Evolutionary conservation across 1,140 invertebrate genomes (phyloP), one percentile per base, ranked within the genome.

Genomic region (Caenorhabditis elegans): DNA sequence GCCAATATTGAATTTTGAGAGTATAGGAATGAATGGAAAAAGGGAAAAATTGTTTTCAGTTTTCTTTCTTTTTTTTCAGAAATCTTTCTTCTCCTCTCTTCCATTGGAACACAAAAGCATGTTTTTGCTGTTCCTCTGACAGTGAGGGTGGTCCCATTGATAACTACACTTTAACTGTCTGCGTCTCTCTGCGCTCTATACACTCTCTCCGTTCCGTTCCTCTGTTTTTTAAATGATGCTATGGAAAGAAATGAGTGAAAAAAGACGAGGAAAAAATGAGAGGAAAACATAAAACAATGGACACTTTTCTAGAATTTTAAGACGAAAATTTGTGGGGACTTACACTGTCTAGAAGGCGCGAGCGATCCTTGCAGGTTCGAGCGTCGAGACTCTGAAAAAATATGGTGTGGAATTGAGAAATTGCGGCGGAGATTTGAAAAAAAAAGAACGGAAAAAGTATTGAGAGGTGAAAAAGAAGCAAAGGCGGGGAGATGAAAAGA

Each of bases 351-450:
- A 70, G 60, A 43, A 39, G 60, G 60, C 60, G 60, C 60, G 60
- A 39, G 60, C 60, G 60, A 70, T 70, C 60, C 60, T 15, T 77
- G 76, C 43, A 77, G 43, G 76, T 49, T 49, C 19, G 48, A 51
- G 76, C 76, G 76, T 49, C 48, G 48, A 77, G 76, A 48, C 48
- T 49, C 48, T 51, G 76, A 77, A 77, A 47, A 76, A 48, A 77
- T 8, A 65, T 17, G 19, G 19, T 2, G 55, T 34, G 13, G 31
- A 24, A 49, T n/a, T n/a, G n/a, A 31, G 34, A 24, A 47, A 77
- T 43, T 49, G 76, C n/a, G 48, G 76, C 43, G 76, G 48, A 77
- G 76, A 2, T 26, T 49, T 13, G 17, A 48, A 8, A 26, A 6
- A 17, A 26, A 26, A 2, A 8, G 24, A 34, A 49, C 24, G 39